phyloP scores from a whole-genome alignment of 2,888 invertebrate genomes.

The Acleris literana region DNA sequence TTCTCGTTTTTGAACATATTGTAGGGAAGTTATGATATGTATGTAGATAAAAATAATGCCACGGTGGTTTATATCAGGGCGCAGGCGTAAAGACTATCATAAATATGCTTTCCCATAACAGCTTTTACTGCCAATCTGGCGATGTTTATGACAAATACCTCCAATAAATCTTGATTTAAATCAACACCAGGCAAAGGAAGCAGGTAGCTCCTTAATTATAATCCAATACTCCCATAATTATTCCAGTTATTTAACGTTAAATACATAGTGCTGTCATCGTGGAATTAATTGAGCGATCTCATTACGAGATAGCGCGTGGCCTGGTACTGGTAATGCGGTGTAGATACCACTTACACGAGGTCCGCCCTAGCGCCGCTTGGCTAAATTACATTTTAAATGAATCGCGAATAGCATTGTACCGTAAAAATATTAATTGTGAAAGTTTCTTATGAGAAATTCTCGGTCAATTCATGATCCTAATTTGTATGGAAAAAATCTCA shows the following conservation, averaged over 20 bases:
- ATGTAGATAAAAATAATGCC: too few relatives aligned
- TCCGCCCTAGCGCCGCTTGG: not conserved
- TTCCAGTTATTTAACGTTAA: constrained; percentile 25
- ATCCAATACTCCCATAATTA: constrained; percentile 29
- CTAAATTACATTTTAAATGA: not conserved
- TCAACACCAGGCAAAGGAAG: constrained; percentile 14
- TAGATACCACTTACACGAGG: constrained; percentile 16
- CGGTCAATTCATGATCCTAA: too few relatives aligned
- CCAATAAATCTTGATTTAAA: constrained; percentile 9
- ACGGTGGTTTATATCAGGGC: too few relatives aligned
- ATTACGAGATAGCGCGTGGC: constrained; percentile 27
- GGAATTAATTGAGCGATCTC: constrained; percentile 33
- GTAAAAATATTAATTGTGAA: too few relatives aligned
- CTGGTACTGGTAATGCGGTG: constrained; percentile 21
- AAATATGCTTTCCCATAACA: not conserved
- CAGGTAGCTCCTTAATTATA: constrained; percentile 31
- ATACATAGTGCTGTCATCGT: constrained; percentile 28
- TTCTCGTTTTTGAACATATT: too few relatives aligned
- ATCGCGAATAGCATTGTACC: too few relatives aligned
- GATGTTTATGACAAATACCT: not conserved
- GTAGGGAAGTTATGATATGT: too few relatives aligned
- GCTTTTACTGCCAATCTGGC: not conserved
- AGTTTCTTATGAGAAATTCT: too few relatives aligned
- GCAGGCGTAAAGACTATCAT: too few relatives aligned
- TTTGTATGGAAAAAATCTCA: too few relatives aligned